Conservation (phyloP, 2,888 invertebrate species). For the Limenitis camilla region DNA sequence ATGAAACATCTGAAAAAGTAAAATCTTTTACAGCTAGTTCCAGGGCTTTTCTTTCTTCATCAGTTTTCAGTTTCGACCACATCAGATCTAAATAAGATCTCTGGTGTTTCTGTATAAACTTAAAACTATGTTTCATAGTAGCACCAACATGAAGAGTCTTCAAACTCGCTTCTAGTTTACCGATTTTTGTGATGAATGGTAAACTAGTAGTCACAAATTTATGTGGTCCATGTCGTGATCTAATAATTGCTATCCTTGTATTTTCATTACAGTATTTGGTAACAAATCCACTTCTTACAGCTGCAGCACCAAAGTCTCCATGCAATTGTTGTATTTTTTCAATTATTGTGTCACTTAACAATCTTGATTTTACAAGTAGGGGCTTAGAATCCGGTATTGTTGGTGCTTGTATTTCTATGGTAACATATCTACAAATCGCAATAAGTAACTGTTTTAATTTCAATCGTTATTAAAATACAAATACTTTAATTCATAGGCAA, state of each 20-base stretch:
- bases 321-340: slow-evolving; percentile 79
- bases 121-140: slow-evolving; percentile 85
- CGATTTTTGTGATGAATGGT: slow-evolving; percentile 80
- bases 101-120: slow-evolving; percentile 81
- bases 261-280: slow-evolving; percentile 86
- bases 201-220: slow-evolving; percentile 79
- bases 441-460: too few relatives aligned
- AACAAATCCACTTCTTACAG: slow-evolving; percentile 80
- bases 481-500: too few relatives aligned
- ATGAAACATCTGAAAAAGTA: slow-evolving; percentile 59
- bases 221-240: slow-evolving; percentile 84
- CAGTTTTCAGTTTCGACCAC: slow-evolving; percentile 76
- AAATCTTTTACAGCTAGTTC: slow-evolving; percentile 65
- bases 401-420: slow-evolving; percentile 76
- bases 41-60: slow-evolving; percentile 76
- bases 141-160: slow-evolving; percentile 84
- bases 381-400: slow-evolving; percentile 64
- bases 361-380: slow-evolving; percentile 64
- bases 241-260: slow-evolving; percentile 83
- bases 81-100: slow-evolving; percentile 76
- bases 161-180: slow-evolving; percentile 75
- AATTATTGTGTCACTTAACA: slow-evolving; percentile 74
- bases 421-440: slow-evolving; percentile 74
- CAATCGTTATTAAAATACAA: too few relatives aligned
- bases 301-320: slow-evolving; percentile 84